Evolutionary conservation across 2,113 vertebrate species (phyloP).

Genomic region (Dicrurus megarhynchus): DNA sequence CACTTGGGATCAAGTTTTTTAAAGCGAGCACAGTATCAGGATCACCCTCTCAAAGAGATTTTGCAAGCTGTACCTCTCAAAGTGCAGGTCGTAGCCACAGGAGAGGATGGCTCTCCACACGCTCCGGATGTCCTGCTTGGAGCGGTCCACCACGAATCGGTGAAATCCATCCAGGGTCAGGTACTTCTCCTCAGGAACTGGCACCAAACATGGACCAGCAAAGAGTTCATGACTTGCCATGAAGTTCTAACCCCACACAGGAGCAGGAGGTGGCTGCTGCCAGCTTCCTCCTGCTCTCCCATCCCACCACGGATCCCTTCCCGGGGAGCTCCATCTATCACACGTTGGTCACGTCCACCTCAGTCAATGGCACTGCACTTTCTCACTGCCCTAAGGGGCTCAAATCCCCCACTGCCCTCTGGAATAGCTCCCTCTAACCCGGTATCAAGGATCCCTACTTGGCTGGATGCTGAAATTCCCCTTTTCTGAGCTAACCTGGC

Average conservation of each 20-base stretch:
- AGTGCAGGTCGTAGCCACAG: constrained; percentile 95
- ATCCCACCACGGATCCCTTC: background rate
- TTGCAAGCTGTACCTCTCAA: constrained; percentile 83
- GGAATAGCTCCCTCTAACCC: background rate
- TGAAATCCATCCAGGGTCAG: constrained; percentile 96
- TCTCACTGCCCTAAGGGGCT: background rate
- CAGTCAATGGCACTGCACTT: background rate
- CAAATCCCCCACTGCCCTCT: background rate
- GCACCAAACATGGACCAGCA: background rate
- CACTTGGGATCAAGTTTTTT: background rate
- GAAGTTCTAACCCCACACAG: background rate
- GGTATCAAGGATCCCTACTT: background rate
- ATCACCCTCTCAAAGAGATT: too few species aligned
- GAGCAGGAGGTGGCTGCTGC: background rate
- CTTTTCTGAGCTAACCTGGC: background rate
- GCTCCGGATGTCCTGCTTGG: constrained; percentile 96
- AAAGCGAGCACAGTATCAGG: background rate
- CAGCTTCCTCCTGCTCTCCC: background rate
- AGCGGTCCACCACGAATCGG: constrained; percentile 90
- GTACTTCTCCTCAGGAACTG: constrained; percentile 93
- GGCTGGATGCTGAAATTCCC: background rate
- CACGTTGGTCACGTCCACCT: fast-evolving
- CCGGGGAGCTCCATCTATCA: fast-evolving
- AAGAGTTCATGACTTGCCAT: background rate
- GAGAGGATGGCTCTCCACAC: constrained; percentile 95